These are phyloP conservation scores for Ceratotherium simum DNA, from an alignment of 2,113 vertebrate genomes.

Conservation along the genomic window DNA sequence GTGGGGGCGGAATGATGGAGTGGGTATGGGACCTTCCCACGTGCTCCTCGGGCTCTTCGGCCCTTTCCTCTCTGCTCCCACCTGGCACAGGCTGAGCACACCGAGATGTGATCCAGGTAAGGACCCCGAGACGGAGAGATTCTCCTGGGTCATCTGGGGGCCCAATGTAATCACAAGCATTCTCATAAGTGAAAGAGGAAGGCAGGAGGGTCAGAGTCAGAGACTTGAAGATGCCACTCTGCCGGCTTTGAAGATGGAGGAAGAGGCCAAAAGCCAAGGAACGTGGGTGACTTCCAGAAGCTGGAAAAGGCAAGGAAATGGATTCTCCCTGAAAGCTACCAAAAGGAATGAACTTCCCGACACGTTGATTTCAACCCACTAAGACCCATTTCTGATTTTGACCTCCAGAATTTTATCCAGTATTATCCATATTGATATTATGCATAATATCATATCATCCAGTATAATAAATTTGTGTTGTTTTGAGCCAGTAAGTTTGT, in stretches of 20 bases:
- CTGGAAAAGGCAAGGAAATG: background rate
- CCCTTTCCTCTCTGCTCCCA: background rate
- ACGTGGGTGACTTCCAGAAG: too few species aligned
- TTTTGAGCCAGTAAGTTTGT: background rate
- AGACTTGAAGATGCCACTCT: accelerated
- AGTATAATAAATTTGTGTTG: background rate
- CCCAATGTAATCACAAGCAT: background rate
- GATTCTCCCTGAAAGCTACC: background rate
- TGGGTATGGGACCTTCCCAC: background rate
- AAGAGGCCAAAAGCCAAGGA: background rate
- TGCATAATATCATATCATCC: too few species aligned
- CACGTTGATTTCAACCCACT: background rate
- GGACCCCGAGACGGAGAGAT: background rate
- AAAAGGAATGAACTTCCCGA: background rate
- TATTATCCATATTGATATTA: background rate
- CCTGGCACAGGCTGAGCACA: background rate
- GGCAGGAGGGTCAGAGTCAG: background rate
- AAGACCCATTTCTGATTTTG: background rate
- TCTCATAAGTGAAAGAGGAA: background rate
- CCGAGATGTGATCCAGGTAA: background rate
- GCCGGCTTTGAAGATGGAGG: background rate
- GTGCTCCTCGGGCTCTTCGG: background rate
- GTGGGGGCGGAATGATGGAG: background rate
- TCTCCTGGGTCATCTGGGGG: too few species aligned
- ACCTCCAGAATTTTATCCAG: background rate